Evolutionary conservation across 2,797 vertebrate species (phyloP), one percentile per base, ranked within the genome.

Genomic region (Eulemur rubriventer): DNA sequence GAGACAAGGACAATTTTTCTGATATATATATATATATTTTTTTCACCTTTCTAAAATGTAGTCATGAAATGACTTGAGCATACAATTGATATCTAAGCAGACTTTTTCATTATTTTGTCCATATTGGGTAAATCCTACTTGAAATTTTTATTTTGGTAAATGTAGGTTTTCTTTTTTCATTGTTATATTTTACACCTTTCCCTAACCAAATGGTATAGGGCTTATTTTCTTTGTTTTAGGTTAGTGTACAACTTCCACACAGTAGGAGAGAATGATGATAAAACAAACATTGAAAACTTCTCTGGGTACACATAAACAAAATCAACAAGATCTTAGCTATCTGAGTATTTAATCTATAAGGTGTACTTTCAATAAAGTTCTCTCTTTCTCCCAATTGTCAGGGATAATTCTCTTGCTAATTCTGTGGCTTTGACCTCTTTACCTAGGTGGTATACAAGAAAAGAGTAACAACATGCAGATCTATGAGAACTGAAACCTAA

Each of bases 351-450:
- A 57, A 7, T 89, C 5, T 91, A 57, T 7, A 80, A 48, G 38
- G 0, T 65, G 0, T 63, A 0, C 30, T 95, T 95, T 63, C 22
- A 63, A 72, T 59, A 78, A 73, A 76, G 12, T 0, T 57, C 7
- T 48, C 13, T 28, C 28, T 11, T 48, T 46, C 10, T 7, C 2
- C 7, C 6, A 17, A 81, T 26, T 83, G 43, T 80, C 50, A 87
- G 50, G 20, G 43, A 79, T 20, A 79, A 94, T 76, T 78, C 4
- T 87, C 20, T 88, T 86, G 43, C 63, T 92, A 75, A 92, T 95
- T 91, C 61, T 94, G 22, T 75, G 63, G 16, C n/a, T 95, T 92
- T 96, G 30, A 91, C 59, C 52, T 96, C 48, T 93, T 96, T 72
- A 78, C 33, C 33, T 78, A 85, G 57, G 82, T 11, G 33, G 50